Percentiles rank a stretch among this genome's conserved stretches.
Conservation (phyloP, 2,888 invertebrate species). For the Synergus laeviventris region DNA sequence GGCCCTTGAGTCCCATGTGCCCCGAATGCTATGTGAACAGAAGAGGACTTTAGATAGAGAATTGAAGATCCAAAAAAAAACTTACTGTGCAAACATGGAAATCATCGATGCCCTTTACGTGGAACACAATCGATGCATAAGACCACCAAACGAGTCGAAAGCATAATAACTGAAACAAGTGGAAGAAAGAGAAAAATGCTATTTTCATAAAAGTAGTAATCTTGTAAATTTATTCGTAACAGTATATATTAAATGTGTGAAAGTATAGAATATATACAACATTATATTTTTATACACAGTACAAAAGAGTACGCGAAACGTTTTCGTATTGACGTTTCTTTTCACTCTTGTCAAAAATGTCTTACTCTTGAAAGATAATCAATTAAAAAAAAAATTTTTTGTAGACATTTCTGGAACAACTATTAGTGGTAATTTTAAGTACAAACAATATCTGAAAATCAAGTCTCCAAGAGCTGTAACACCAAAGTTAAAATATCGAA, state of each 20-base stretch:
- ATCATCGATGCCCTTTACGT: constrained; percentile 48
- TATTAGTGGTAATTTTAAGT: not conserved
- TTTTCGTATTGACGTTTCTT: not conserved
- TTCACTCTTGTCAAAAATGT: not conserved
- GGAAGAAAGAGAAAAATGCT: not conserved
- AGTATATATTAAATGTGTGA: constrained; percentile 36
- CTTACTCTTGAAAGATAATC: not conserved
- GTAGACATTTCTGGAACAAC: not conserved
- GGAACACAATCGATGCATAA: not conserved
- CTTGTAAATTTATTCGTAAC: constrained; percentile 30
- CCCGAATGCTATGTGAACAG: constrained; percentile 56
- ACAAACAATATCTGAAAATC: not conserved
- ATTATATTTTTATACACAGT: constrained; percentile 22
- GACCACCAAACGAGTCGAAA: not conserved
- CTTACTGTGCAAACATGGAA: constrained; percentile 54
- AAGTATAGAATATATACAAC: constrained; percentile 23
- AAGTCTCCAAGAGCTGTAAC: not conserved
- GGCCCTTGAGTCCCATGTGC: constrained; percentile 54
- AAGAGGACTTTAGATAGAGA: constrained; percentile 52
- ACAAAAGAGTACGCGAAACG: constrained; percentile 5
- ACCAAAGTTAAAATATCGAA: not conserved
- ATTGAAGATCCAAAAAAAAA: constrained; percentile 47
- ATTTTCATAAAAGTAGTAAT: constrained; percentile 6
- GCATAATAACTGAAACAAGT: not conserved
- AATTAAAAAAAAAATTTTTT: not conserved